A percentile compares a stretch with the other conserved stretches of the same genome.
Conservation (phyloP, 2,113 vertebrate species). For the Cariama cristata region DNA sequence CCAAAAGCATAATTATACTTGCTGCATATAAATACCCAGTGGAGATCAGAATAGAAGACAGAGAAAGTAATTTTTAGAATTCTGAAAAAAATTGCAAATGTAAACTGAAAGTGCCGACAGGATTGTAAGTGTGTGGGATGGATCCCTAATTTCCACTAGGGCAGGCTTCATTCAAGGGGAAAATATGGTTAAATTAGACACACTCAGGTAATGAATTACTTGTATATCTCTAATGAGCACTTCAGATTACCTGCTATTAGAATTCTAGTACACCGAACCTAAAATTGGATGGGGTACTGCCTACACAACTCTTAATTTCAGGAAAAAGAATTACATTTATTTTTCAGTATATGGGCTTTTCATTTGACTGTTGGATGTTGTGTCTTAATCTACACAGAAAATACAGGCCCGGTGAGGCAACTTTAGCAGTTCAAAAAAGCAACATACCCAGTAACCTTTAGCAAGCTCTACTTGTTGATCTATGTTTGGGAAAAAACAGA, state of each 20-base stretch:
- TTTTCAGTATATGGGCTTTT: conserved; percentile 28
- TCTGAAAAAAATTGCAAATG: conserved; percentile 49
- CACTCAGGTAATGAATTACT: conserved; percentile 49
- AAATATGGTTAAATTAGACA: conserved; percentile 55
- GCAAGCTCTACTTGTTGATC: background rate
- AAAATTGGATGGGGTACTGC: conserved; percentile 31
- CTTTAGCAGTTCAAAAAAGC: background rate
- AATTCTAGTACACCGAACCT: conserved; percentile 17
- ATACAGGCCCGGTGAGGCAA: background rate
- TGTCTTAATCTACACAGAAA: background rate
- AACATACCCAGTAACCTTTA: background rate
- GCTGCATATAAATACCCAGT: conserved; percentile 55
- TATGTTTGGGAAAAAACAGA: background rate
- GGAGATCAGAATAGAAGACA: conserved; percentile 33
- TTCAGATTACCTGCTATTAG: conserved; percentile 44
- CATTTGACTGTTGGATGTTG: conserved; percentile 4
- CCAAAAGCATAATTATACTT: conserved; percentile 67
- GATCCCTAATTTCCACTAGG: conserved; percentile 42
- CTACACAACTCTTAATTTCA: conserved; percentile 19
- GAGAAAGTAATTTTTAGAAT: conserved; percentile 57
- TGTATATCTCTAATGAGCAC: conserved; percentile 36
- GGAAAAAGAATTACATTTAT: conserved; percentile 38
- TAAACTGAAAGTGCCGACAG: conserved; percentile 29
- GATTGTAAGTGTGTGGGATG: conserved; percentile 13
- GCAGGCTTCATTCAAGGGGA: conserved; percentile 33